Conservation (phyloP, 2,888 invertebrate species). For the Therioaphis trifolii region DNA sequence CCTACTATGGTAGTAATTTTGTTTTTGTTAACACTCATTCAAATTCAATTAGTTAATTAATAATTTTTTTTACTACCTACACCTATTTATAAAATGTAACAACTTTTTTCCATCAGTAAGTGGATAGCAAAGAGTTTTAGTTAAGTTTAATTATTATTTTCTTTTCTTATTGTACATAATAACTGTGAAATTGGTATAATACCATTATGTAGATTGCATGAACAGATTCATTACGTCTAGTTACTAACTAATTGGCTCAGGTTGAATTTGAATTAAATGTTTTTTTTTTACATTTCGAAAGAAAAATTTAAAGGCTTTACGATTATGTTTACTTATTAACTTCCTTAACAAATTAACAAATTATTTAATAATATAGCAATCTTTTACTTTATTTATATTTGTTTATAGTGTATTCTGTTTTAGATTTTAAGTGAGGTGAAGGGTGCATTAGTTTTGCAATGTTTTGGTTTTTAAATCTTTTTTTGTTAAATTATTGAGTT, state of each 20-base stretch:
- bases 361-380: no score
- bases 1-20: no score
- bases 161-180: not conserved
- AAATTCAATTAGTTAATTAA: slow-evolving; percentile 45
- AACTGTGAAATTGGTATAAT: slow-evolving; percentile 23
- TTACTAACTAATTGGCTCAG: slow-evolving; percentile 52
- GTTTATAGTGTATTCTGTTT: no score
- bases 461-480: no score
- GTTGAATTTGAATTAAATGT: slow-evolving; percentile 5
- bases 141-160: not conserved
- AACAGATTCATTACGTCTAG: slow-evolving; percentile 8
- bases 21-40: not conserved
- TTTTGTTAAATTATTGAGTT: no score
- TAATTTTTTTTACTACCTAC: slow-evolving; percentile 20
- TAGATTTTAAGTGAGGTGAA: no score
- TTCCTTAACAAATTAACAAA: not conserved
- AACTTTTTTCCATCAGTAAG: not conserved
- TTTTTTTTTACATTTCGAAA: not conserved
- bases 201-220: slow-evolving; percentile 34
- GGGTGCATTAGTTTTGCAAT: no score
- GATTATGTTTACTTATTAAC: not conserved
- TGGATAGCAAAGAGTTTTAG: slow-evolving; percentile 6
- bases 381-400: no score
- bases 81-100: not conserved
- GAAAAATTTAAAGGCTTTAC: slow-evolving; percentile 9